These are phyloP conservation scores for Elaeidobius kamerunicus DNA, from an alignment of 2,888 invertebrate genomes.

Conservation along the genomic window DNA sequence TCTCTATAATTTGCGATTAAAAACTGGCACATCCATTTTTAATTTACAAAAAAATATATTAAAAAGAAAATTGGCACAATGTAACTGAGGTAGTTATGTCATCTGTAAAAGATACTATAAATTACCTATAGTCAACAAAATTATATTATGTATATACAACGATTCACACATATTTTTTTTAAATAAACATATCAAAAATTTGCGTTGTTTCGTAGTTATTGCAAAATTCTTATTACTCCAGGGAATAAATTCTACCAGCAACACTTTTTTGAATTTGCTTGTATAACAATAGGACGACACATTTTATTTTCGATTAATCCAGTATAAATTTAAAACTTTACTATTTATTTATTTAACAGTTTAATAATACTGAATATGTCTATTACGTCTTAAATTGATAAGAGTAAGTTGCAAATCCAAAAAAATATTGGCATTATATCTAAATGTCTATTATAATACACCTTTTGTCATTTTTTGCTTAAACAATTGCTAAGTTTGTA, in stretches of 20 bases:
- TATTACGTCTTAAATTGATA: neutral
- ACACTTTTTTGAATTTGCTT: neutral
- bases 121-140: conserved; percentile 43
- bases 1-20: too few species aligned
- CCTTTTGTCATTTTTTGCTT: conserved; percentile 29
- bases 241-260: conserved; percentile 12
- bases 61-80: conserved; percentile 31
- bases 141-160: conserved; percentile 44
- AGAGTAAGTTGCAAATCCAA: conserved; percentile 2
- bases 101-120: conserved; percentile 45
- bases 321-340: too few species aligned
- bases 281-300: too few species aligned
- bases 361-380: neutral
- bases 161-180: conserved; percentile 43
- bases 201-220: conserved; percentile 48
- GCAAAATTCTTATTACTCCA: conserved; percentile 43
- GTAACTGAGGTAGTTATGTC: conserved; percentile 50
- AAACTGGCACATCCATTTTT: conserved; percentile 40
- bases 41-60: conserved; percentile 23
- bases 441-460: conserved; percentile 30
- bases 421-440: conserved; percentile 27
- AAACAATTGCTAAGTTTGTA: conserved; percentile 45
- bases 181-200: conserved; percentile 48
- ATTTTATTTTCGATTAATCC: too few species aligned
- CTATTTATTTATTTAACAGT: too few species aligned